phyloP scores from a whole-genome alignment of 1,140 invertebrate genomes.

The Drosophila orosa region DNA sequence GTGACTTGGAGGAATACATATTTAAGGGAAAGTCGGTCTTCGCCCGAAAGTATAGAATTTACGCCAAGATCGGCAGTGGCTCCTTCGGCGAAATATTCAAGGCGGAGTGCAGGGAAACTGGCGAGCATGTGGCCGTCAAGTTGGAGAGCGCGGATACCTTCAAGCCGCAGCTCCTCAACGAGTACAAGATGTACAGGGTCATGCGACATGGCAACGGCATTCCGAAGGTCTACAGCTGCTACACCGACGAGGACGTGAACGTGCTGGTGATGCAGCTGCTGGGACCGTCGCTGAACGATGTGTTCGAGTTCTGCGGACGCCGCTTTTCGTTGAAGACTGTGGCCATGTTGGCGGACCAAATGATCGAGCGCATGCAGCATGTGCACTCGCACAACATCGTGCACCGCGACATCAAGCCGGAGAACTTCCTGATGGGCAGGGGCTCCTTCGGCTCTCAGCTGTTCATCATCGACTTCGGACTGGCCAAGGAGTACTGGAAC shows the following conservation, averaged over 20 bases:
- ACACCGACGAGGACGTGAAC: conserved; percentile 91
- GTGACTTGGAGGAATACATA: not conserved
- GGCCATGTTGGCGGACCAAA: conserved; percentile 97
- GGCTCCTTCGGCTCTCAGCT: conserved; percentile 95
- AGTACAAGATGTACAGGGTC: conserved; percentile 94
- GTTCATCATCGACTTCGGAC: conserved; percentile 98
- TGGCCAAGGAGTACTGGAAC: conserved; percentile 96
- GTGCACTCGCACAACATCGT: conserved; percentile 97
- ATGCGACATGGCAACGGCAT: conserved; percentile 95
- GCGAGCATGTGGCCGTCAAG: conserved; percentile 98
- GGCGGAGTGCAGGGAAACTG: conserved; percentile 95
- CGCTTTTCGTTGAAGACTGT: conserved; percentile 98
- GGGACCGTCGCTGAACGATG: conserved; percentile 96
- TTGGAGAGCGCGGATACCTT: conserved; percentile 93
- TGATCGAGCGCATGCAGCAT: conserved; percentile 94
- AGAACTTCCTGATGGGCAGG: conserved; percentile 99
- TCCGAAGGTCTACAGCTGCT: conserved; percentile 95
- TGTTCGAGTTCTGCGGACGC: conserved; percentile 96
- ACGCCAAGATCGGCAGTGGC: conserved; percentile 87
- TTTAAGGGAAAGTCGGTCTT: not conserved
- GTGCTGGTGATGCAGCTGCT: conserved; percentile 97
- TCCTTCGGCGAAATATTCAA: conserved; percentile 99
- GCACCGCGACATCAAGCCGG: conserved; percentile 97
- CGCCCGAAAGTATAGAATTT: not conserved
- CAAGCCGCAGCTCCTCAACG: conserved; percentile 97